Evolutionary conservation across 2,888 invertebrate genomes (phyloP).

Genomic region (Lathronympha strigana): DNA sequence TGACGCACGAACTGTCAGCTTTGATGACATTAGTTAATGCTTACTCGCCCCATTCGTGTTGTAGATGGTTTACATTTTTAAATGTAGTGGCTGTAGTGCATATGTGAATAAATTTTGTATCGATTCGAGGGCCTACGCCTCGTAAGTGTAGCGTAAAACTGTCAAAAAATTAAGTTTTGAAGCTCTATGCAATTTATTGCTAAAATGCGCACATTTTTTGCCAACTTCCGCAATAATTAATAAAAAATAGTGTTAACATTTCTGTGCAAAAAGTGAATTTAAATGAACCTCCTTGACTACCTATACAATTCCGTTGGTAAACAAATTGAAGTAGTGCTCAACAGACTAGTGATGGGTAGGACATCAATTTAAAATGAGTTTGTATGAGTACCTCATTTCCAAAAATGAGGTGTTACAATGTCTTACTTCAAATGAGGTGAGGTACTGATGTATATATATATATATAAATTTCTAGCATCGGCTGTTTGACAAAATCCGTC

Average conservation of each 20-base stretch:
- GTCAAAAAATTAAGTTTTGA: neutral
- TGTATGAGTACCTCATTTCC: too few relatives aligned
- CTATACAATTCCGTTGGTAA: constrained; percentile 5
- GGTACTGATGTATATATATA: too few relatives aligned
- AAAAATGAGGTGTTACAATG: too few relatives aligned
- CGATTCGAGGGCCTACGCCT: neutral
- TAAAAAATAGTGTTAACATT: neutral
- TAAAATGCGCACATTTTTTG: neutral
- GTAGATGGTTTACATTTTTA: neutral
- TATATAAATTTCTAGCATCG: too few relatives aligned
- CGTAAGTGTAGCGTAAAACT: neutral
- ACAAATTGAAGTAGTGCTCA: constrained; percentile 14
- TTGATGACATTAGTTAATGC: constrained; percentile 20
- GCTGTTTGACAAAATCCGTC: too few relatives aligned
- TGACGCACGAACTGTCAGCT: constrained; percentile 25
- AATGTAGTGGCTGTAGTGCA: neutral
- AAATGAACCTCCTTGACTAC: constrained; percentile 31
- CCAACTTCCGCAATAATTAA: neutral
- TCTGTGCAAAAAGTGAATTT: constrained; percentile 13
- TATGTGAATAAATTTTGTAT: neutral
- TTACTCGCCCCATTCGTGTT: constrained; percentile 17
- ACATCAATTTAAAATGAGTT: too few relatives aligned
- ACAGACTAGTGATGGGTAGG: too few relatives aligned
- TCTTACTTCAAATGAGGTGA: too few relatives aligned
- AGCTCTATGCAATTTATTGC: neutral